Percentiles rank a stretch among this genome's conserved stretches.
Conservation (phyloP, 2,797 vertebrate genomes). For the Anisognathus igniventris region DNA sequence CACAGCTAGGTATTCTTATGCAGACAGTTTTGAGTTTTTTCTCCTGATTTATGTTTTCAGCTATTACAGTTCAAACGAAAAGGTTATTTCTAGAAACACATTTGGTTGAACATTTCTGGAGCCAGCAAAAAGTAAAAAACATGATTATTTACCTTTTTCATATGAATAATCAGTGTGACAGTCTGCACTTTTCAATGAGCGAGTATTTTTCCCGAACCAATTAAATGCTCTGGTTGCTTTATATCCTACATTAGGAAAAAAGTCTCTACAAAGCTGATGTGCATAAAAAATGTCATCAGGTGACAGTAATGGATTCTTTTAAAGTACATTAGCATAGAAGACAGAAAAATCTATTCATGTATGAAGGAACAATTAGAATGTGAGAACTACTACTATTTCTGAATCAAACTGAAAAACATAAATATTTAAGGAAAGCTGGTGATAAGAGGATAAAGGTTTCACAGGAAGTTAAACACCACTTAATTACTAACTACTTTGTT, state of each 20-base stretch:
- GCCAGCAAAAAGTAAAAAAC: neutral
- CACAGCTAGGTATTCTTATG: neutral
- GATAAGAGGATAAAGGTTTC: neutral
- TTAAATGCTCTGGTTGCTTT: neutral
- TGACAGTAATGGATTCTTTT: neutral
- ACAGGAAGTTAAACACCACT: neutral
- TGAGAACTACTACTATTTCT: neutral
- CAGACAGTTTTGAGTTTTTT: fast-evolving
- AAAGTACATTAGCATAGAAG: neutral
- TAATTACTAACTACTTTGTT: neutral
- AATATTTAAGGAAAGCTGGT: neutral
- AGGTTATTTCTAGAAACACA: neutral
- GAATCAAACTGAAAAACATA: neutral
- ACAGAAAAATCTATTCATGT: neutral
- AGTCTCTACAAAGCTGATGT: neutral
- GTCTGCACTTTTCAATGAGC: neutral
- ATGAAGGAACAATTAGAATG: neutral
- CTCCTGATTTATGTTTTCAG: neutral
- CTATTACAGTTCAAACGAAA: neutral
- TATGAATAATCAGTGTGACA: neutral
- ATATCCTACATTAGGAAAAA: neutral
- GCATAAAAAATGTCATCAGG: neutral
- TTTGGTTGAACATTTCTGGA: neutral
- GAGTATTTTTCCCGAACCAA: neutral
- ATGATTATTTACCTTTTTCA: neutral